phyloP scores from a whole-genome alignment of 1,140 invertebrate genomes.

The Euwallacea fornicatus region DNA sequence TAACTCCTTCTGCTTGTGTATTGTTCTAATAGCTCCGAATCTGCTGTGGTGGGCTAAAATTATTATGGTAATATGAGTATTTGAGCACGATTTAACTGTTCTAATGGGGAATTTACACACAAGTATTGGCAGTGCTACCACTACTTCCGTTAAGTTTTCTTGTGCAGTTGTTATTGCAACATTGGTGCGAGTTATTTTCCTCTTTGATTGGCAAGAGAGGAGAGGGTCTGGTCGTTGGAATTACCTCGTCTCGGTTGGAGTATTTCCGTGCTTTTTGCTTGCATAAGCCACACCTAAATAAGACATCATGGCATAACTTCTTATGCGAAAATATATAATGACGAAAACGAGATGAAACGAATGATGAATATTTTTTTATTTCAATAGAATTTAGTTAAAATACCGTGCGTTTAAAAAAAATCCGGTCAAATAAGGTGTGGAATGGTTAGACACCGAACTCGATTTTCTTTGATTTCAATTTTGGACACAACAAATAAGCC shows the following conservation, averaged over 20 bases:
- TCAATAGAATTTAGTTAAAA: not conserved
- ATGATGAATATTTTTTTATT: not conserved
- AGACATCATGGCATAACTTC: too few relatives aligned
- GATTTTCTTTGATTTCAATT: too few relatives aligned
- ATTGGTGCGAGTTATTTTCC: constrained; percentile 10
- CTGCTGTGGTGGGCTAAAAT: too few relatives aligned
- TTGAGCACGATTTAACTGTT: too few relatives aligned
- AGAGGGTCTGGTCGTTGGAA: constrained; percentile 18
- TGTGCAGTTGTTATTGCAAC: constrained; percentile 22
- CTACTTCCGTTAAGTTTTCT: not conserved
- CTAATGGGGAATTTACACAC: not conserved
- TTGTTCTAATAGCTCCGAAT: too few relatives aligned
- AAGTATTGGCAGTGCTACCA: not conserved
- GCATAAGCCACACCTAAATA: constrained; percentile 29
- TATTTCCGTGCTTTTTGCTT: constrained; percentile 29
- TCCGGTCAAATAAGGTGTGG: too few relatives aligned
- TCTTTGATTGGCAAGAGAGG: constrained; percentile 15
- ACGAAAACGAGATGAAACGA: not conserved
- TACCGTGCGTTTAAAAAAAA: not conserved
- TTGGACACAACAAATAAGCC: too few relatives aligned
- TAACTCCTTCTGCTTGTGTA: too few relatives aligned
- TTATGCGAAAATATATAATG: not conserved
- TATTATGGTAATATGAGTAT: too few relatives aligned
- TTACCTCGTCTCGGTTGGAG: constrained; percentile 8
- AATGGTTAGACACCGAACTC: too few relatives aligned